Evolutionary conservation across 2,113 vertebrate genomes (phyloP), one percentile per base, ranked within the genome.

Genomic region (Climacteris rufus): DNA sequence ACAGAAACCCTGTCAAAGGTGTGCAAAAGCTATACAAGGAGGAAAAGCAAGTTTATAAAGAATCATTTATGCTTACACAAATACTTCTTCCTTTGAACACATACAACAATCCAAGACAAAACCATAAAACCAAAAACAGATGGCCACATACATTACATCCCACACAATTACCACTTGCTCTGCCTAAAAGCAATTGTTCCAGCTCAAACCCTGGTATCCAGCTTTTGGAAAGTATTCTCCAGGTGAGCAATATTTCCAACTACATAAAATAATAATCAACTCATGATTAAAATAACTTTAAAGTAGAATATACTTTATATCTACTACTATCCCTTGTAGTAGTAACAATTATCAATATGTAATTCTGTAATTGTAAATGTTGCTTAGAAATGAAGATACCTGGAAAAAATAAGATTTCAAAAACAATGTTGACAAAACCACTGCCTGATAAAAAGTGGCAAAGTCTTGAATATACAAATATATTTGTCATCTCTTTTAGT

Each of bases 91-190:
- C 91, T 94, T 84, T 76, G 37, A 70, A 35, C 7, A 87, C 54
- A 72, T 12, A 65, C 6, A 95, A 77, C 28, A 96, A 92, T 15
- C 8, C 28, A 77, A 96, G 39, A 68, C 47, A 94, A 94, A 97
- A 64, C 59, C 61, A 27, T 68, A 77, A 92, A 90, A 81, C 6
- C 10, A 88, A 70, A 69, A 95, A n/a, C 25, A 87, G 31, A 72
- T 3, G 13, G 94, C 52, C 45, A 90, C 45, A 47, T 19, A 25
- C 21, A 80, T 87, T 54, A 85, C 9, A 94, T 80, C 17, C 35
- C 59, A 40, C 54, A 92, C 11, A 66, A 37, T 40, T 94, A 78
- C 63, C 35, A 89, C 57, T 83, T 75, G 47, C 81, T 82, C 87
- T 42, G 35, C 31, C 53, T 70, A 60, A 94, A 60, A 30, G 18